Evolutionary conservation across 2,888 invertebrate genomes (phyloP).

Genomic region (Microplitis deprimator): DNA sequence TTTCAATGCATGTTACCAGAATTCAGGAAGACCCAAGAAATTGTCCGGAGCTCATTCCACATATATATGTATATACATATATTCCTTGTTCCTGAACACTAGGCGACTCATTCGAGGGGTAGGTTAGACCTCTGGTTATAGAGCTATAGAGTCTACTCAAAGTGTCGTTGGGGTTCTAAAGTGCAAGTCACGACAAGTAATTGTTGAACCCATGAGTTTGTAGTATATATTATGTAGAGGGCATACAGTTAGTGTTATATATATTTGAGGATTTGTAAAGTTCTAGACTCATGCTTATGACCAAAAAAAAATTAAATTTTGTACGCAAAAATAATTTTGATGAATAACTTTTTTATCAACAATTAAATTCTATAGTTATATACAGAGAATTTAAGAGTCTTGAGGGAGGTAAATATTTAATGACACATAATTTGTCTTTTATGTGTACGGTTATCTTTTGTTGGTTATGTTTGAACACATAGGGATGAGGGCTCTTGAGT

Average conservation of each 20-base stretch:
- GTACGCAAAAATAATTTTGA: too few species aligned
- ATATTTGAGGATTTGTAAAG: not conserved
- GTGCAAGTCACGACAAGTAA: constrained; percentile 70
- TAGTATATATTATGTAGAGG: constrained; percentile 18
- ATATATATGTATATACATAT: constrained; percentile 2
- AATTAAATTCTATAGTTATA: too few species aligned
- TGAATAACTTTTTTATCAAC: too few species aligned
- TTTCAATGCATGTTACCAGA: constrained; percentile 39
- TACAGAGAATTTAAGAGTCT: too few species aligned
- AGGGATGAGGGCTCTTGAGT: too few species aligned
- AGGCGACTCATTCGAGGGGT: not conserved
- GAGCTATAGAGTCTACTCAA: constrained; percentile 29
- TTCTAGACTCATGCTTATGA: too few species aligned
- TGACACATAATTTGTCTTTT: too few species aligned
- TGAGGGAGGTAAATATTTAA: too few species aligned
- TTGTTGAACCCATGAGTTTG: constrained; percentile 53
- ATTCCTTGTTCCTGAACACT: constrained; percentile 5
- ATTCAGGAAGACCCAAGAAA: constrained; percentile 32
- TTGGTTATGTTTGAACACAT: too few species aligned
- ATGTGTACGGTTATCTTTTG: too few species aligned
- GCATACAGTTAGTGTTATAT: not conserved
- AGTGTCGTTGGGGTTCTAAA: constrained; percentile 58
- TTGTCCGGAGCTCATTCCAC: not conserved
- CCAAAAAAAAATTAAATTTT: too few species aligned
- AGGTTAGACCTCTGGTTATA: not conserved